Evolutionary conservation across 2,888 invertebrate genomes (phyloP).

Genomic region (Drosophila sordidapex): DNA sequence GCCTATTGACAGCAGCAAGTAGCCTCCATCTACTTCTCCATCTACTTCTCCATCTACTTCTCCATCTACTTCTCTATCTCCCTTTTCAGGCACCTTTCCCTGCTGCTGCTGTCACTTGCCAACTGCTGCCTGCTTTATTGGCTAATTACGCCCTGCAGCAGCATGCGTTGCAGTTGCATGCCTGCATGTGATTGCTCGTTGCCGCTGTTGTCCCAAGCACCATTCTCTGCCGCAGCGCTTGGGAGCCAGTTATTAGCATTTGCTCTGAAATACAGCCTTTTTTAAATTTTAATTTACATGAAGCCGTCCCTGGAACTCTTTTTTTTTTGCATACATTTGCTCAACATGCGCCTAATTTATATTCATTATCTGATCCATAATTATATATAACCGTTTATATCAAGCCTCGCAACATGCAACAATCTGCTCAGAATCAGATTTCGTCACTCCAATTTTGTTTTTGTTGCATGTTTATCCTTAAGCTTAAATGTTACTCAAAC

Average conservation of each 20-base stretch:
- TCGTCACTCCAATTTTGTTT: slow-evolving; percentile 21
- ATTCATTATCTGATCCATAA: slow-evolving; percentile 79
- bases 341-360: slow-evolving; percentile 74
- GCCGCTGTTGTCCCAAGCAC: slow-evolving; percentile 26
- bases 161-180: slow-evolving; percentile 41
- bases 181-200: slow-evolving; percentile 24
- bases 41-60: background rate
- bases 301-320: slow-evolving; percentile 52
- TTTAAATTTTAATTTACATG: slow-evolving; percentile 71
- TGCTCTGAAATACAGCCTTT: slow-evolving; percentile 52
- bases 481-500: slow-evolving; percentile 45
- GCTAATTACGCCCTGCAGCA: slow-evolving; percentile 79
- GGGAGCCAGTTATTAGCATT: slow-evolving; percentile 63
- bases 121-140: slow-evolving; percentile 62
- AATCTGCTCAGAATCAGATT: slow-evolving; percentile 7
- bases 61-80: background rate
- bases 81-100: slow-evolving; percentile 5
- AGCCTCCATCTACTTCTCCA: background rate
- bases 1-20: slow-evolving; percentile 39
- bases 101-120: slow-evolving; percentile 15
- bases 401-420: slow-evolving; percentile 19
- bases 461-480: slow-evolving; percentile 49
- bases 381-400: slow-evolving; percentile 61
- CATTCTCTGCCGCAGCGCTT: slow-evolving; percentile 32
- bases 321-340: slow-evolving; percentile 46